Evolutionary conservation across 2,797 vertebrate species (phyloP).

Genomic region (Hemitrygon akajei): DNA sequence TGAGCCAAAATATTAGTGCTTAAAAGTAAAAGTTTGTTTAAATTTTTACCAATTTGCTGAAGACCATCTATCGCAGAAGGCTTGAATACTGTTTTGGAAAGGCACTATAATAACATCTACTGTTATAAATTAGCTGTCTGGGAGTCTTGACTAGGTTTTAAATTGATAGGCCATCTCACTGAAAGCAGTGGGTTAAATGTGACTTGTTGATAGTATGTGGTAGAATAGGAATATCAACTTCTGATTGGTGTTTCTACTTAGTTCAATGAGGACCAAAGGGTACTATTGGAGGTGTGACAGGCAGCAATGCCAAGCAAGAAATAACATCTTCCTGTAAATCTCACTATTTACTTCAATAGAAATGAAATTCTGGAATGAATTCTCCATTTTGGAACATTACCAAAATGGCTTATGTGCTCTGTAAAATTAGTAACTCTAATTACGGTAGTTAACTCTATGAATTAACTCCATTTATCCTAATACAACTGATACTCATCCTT

Average conservation of each 20-base stretch:
- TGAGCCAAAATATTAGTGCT: background rate
- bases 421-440: too few relatives aligned
- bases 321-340: too few relatives aligned
- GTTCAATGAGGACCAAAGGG: background rate
- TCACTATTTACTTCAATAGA: background rate
- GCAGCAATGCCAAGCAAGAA: too few relatives aligned
- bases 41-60: background rate
- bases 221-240: background rate
- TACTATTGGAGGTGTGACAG: too few relatives aligned
- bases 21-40: background rate
- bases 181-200: background rate
- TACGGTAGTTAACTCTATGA: too few relatives aligned
- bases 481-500: too few relatives aligned
- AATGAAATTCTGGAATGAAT: background rate
- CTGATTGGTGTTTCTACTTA: background rate
- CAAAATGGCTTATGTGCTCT: too few relatives aligned
- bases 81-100: background rate
- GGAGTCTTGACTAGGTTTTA: background rate
- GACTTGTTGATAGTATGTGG: background rate
- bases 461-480: too few relatives aligned
- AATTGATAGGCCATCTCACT: background rate
- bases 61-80: background rate
- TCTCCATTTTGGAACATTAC: background rate
- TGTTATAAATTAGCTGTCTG: background rate
- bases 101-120: too few relatives aligned